Evolutionary conservation across 2,797 vertebrate genomes (phyloP).

Genomic region (Sciurus carolinensis): DNA sequence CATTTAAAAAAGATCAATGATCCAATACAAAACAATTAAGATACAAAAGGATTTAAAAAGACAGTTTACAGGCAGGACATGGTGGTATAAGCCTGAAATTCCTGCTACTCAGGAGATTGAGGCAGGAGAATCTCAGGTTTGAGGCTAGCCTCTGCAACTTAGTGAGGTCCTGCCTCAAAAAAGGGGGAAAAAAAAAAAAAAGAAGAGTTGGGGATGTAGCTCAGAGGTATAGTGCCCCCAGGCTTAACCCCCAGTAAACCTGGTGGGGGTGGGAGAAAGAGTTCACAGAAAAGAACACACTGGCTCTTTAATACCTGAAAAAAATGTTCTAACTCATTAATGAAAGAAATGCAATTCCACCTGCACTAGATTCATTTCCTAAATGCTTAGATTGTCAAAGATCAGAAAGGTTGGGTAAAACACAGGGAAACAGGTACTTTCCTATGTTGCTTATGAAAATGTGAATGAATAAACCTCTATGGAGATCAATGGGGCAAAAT

Average conservation of each 20-base stretch:
- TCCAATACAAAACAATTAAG: not conserved
- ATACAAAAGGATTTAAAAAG: not conserved
- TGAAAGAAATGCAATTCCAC: not conserved
- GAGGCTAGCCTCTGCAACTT: no score
- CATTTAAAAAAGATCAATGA: not conserved
- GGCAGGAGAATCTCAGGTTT: no score
- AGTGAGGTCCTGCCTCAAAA: no score
- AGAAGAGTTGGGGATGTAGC: no score
- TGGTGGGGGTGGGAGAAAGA: no score
- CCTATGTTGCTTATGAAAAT: not conserved
- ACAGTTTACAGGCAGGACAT: not conserved
- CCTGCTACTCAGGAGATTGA: no score
- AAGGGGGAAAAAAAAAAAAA: no score
- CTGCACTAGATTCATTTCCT: not conserved
- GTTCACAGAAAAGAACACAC: not conserved
- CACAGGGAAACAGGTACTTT: not conserved
- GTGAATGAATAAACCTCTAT: not conserved
- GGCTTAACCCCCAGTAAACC: no score
- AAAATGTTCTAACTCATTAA: not conserved
- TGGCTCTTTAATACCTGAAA: not conserved
- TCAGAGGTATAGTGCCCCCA: no score
- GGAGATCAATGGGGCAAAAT: not conserved
- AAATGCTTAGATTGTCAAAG: not conserved
- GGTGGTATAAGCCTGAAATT: no score
- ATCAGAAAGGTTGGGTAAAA: not conserved